Conservation (phyloP, 2,797 vertebrate species). For the Halcyon chelicuti region DNA sequence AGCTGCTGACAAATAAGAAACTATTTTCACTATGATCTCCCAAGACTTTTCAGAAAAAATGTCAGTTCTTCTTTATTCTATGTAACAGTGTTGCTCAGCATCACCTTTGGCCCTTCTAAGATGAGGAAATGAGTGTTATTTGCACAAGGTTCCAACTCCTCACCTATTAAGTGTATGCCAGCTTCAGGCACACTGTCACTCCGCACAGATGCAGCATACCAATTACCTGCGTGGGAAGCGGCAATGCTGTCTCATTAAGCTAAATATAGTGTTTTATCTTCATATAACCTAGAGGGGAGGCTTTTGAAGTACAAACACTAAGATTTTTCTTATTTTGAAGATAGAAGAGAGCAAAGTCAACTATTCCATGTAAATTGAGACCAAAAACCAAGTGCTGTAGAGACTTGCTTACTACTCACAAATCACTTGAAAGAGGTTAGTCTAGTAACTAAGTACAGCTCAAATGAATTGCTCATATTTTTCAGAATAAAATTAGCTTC, state of each 20-base stretch:
- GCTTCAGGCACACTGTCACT: background rate
- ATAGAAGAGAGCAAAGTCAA: background rate
- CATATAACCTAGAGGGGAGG: background rate
- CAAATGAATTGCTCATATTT: background rate
- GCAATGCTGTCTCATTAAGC: background rate
- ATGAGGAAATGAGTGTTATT: background rate
- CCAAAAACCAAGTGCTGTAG: background rate
- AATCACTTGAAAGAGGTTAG: background rate
- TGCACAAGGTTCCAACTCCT: background rate
- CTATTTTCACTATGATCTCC: background rate
- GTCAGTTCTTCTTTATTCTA: background rate
- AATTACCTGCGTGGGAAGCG: slow-evolving; percentile 56
- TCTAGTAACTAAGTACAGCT: background rate
- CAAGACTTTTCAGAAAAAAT: background rate
- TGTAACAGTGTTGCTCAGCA: background rate
- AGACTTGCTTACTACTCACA: background rate
- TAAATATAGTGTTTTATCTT: slow-evolving; percentile 62
- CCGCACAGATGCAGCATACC: slow-evolving; percentile 12
- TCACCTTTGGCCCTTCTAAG: background rate
- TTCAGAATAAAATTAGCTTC: background rate
- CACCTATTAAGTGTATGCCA: background rate
- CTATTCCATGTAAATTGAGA: background rate
- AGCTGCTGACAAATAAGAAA: background rate
- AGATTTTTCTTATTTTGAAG: slow-evolving; percentile 4
- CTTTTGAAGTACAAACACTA: slow-evolving; percentile 4